Percentiles rank a stretch among this genome's conserved stretches.
These are phyloP conservation scores for Brachyhypopomus occidentalis DNA, from an alignment of 2,113 vertebrate species.

Conservation along the genomic window DNA sequence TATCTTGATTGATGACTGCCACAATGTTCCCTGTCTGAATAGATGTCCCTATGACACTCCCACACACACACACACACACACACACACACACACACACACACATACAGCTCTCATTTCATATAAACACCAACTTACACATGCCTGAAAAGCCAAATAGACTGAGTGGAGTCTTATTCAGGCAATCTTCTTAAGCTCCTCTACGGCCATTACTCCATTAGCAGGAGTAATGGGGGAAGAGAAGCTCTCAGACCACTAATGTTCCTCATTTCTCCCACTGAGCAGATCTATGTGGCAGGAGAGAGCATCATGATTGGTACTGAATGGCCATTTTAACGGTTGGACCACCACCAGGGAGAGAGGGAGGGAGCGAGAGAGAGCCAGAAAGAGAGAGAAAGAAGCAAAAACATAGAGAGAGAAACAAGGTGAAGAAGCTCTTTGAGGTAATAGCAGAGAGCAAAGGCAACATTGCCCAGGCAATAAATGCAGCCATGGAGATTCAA, in stretches of 20 bases:
- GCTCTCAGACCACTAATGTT: conserved; percentile 75
- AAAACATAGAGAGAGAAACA: conserved; percentile 38
- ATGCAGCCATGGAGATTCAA: conserved; percentile 8
- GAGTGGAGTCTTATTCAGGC: conserved; percentile 25
- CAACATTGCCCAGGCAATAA: background rate
- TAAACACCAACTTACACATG: conserved; percentile 30
- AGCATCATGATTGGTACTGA: conserved; percentile 77
- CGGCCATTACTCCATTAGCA: conserved; percentile 78
- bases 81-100: conserved; percentile 1
- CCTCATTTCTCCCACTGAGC: conserved; percentile 77
- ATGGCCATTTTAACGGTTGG: conserved; percentile 76
- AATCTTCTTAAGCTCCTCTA: conserved; percentile 59
- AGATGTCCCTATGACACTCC: background rate
- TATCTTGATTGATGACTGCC: background rate
- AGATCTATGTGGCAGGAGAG: conserved; percentile 64
- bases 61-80: background rate
- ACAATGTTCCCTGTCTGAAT: background rate
- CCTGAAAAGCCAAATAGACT: conserved; percentile 25
- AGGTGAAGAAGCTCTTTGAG: conserved; percentile 48
- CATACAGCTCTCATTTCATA: conserved; percentile 8
- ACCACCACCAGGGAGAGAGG: conserved; percentile 56
- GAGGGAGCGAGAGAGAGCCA: conserved; percentile 13
- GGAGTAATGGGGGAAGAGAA: conserved; percentile 62
- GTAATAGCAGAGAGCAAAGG: background rate
- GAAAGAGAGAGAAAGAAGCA: conserved; percentile 8